These are phyloP conservation scores for Drosophila nigricruria DNA, from an alignment of 2,888 invertebrate genomes.

Conservation along the genomic window DNA sequence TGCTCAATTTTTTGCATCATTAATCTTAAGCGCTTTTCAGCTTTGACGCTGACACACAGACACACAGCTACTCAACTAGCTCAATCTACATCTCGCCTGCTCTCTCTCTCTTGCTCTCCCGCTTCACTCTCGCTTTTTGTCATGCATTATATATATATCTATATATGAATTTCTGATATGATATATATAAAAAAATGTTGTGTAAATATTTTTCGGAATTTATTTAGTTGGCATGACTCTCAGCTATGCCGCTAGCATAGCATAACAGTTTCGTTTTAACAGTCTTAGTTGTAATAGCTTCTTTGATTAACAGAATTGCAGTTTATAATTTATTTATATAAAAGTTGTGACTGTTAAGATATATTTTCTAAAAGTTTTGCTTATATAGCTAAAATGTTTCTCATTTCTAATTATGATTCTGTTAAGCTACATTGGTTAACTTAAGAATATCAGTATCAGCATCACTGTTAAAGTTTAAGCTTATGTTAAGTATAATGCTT, in stretches of 20 bases:
- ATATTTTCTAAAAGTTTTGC: too few relatives aligned
- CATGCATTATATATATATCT: conserved; percentile 14
- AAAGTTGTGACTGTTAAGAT: background rate
- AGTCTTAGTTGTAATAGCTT: background rate
- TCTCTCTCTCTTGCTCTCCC: background rate
- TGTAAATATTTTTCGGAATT: conserved; percentile 1
- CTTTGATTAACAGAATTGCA: background rate
- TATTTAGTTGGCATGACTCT: conserved; percentile 2
- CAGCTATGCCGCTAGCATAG: background rate
- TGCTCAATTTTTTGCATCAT: conserved; percentile 81
- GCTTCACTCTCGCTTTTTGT: conserved; percentile 6
- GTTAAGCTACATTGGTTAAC: too few relatives aligned
- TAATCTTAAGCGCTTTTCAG: conserved; percentile 80
- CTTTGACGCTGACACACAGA: conserved; percentile 62
- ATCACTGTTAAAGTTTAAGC: too few relatives aligned
- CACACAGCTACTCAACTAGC: conserved; percentile 49
- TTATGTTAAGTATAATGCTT: too few relatives aligned
- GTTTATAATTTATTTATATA: background rate
- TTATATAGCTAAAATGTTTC: too few relatives aligned
- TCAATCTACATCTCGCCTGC: conserved; percentile 5
- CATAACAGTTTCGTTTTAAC: background rate
- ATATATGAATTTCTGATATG: conserved; percentile 32
- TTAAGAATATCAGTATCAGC: too few relatives aligned
- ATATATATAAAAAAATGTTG: conserved; percentile 24
- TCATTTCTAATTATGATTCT: too few relatives aligned